phyloP scores from a whole-genome alignment of 2,888 invertebrate species.

The Chelonus formosanus region DNA sequence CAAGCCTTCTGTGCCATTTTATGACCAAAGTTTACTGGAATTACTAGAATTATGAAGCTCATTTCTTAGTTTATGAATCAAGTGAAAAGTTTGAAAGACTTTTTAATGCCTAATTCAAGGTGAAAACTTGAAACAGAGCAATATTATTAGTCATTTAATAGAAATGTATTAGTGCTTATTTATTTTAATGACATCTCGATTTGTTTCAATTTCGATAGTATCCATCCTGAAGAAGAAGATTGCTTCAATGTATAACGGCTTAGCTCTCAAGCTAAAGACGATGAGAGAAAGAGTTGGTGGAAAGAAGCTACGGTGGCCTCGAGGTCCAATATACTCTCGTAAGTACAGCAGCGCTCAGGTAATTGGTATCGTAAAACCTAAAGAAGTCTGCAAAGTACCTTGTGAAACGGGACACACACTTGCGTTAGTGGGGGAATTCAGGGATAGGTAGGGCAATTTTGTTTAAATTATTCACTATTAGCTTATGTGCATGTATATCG shows the following conservation, averaged over 20 bases:
- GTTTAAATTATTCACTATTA: slow-evolving; percentile 1
- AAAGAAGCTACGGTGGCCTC: slow-evolving; percentile 27
- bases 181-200: slow-evolving; percentile 33
- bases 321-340: slow-evolving; percentile 36
- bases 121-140: too few species aligned
- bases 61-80: too few species aligned
- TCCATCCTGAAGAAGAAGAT: slow-evolving; percentile 41
- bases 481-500: not conserved
- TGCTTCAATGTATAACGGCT: slow-evolving; percentile 36
- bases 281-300: slow-evolving; percentile 30
- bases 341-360: slow-evolving; percentile 45
- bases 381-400: slow-evolving; percentile 44
- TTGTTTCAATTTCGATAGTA: slow-evolving; percentile 34
- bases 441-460: slow-evolving; percentile 12
- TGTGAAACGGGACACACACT: slow-evolving; percentile 46
- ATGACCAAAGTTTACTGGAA: too few species aligned
- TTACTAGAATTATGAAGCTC: too few species aligned
- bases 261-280: slow-evolving; percentile 31
- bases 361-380: slow-evolving; percentile 48
- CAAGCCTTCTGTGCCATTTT: too few species aligned
- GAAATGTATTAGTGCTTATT: not conserved
- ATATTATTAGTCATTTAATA: too few species aligned
- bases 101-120: too few species aligned
- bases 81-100: too few species aligned
- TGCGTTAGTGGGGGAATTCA: slow-evolving; percentile 28